Evolutionary conservation across 2,888 invertebrate species (phyloP), one percentile per base, ranked within the genome.

Genomic region (Synanthedon vespiformis): DNA sequence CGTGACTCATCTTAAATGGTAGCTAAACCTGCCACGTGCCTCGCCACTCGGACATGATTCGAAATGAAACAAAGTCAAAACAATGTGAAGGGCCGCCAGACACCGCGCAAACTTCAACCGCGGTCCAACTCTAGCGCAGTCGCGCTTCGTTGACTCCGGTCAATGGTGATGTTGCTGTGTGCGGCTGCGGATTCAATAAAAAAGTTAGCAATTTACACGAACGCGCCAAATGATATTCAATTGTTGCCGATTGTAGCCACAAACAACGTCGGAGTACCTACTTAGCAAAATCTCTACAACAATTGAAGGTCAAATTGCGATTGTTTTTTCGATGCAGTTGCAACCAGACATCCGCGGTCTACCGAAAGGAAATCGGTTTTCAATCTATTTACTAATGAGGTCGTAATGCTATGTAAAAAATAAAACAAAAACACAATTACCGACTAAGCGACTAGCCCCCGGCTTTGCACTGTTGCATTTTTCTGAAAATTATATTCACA

Each of bases 1-100:
- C 83, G 77, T 86, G 86, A 86, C 81, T 87, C 85, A 85, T 84
- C 77, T 84, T 84, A 84, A n/a, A 85, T 83, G 65, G 77, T 69
- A 67, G 80, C 79, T 73, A 72, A 70, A 69, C 69, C 62, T 68
- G 74, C 68, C 73, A 77, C 74, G 74, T 74, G 76, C 68, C 71
- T 58, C 57, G 57, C 62, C 54, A 57, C 58, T 65, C 56, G 51
- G 57, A 54, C 54, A 53, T 55, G 52, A 58, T 58, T 56, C 59
- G 52, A 61, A 59, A 59, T 58, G 60, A 59, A 61, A 61, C 53
- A 14, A 34, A 50, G 12, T 4, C 34, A 40, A 50, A 50, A 50
- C 50, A 50, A 40, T 34, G 50, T 34, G 40, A 50, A 50, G 50
- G 50, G 50, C 52, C 51, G 54, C 56, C 55, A 59, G 58, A 63